Base-by-base conservation (phyloP, 2,113 vertebrate species). In the Sebastes schlegelii region DNA sequence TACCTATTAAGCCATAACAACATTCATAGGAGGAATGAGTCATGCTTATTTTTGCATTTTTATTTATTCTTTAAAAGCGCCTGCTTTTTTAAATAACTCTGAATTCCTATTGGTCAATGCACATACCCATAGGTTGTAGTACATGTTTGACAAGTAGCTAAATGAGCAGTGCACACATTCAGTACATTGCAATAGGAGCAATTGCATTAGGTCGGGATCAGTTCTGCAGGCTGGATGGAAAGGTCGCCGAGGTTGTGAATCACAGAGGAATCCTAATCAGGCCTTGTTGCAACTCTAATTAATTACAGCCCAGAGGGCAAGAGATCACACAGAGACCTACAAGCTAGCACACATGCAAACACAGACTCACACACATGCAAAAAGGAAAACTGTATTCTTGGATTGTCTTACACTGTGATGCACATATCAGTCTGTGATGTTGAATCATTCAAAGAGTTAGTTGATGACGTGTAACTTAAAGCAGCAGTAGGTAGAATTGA, bases 241-340 rank as follows among this genome's bases (percentile, higher is more conserved):
- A 92, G 91, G 90, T 92, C 66, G 72, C 57, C 2, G 85, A 82
- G 92, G 92, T 90, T 84, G 88, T 76, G 84, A 91, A 91, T 93
- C 88, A 85, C 90, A 80, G 81, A 91, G 88, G 93, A 92, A 90
- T 92, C 88, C 75, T 90, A 94, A 95, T 95, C 91, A 92, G 86
- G 85, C 77, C 91, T 91, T 88, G 92, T 93, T 95, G 90, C 79
- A 88, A 83, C 83, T 89, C 84, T 92, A 95, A 96, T 95, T 95
- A 94, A 92, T 93, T 90, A 92, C 65, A 94, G 90, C 90, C 89
- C 87, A 82, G 88, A 94, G 92, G 93, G 91, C 91, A 86, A 77
- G 84, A 86, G 89, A 91, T 91, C 85, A 91, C 79, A 80, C 70
- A 34, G 79, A 90, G 83, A 77, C 75, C 79, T 78, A 85, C 86